A percentile compares a stretch with the other conserved stretches of the same genome.
phyloP scores from a whole-genome alignment of 2,888 invertebrate species.

The Zygaena filipendulae region DNA sequence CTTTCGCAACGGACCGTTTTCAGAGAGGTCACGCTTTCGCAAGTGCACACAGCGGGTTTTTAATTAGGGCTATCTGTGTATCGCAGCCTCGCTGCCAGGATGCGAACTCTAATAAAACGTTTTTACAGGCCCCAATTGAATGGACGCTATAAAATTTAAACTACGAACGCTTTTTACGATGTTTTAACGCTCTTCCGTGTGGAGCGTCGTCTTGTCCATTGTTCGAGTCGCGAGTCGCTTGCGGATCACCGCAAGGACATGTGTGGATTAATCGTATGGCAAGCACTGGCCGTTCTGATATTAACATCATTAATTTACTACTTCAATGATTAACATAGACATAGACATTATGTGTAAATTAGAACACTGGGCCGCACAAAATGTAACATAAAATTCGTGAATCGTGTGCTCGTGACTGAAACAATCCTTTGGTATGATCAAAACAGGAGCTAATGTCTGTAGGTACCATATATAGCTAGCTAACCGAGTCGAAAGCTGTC shows the following conservation, averaged over 20 bases:
- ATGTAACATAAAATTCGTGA: too few relatives aligned
- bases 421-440: too few relatives aligned
- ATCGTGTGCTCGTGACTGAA: too few relatives aligned
- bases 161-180: conserved; percentile 60
- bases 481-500: conserved; percentile 51
- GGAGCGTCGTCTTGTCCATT: conserved; percentile 40
- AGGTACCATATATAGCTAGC: conserved; percentile 46
- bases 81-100: conserved; percentile 60
- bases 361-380: conserved; percentile 32
- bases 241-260: conserved; percentile 48
- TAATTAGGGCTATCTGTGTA: conserved; percentile 58
- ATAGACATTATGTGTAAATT: conserved; percentile 49
- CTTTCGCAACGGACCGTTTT: conserved; percentile 34
- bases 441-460: conserved; percentile 47
- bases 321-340: conserved; percentile 32
- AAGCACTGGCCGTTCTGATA: too few relatives aligned
- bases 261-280: conserved; percentile 43
- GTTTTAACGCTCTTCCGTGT: conserved; percentile 58
- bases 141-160: conserved; percentile 58
- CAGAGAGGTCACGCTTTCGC: conserved; percentile 39
- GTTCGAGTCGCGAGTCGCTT: conserved; percentile 30
- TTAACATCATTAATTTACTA: too few relatives aligned
- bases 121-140: conserved; percentile 66
- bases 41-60: conserved; percentile 48
- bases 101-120: conserved; percentile 59